phyloP scores from a whole-genome alignment of 2,797 vertebrate species.

The Sylvilagus floridanus region DNA sequence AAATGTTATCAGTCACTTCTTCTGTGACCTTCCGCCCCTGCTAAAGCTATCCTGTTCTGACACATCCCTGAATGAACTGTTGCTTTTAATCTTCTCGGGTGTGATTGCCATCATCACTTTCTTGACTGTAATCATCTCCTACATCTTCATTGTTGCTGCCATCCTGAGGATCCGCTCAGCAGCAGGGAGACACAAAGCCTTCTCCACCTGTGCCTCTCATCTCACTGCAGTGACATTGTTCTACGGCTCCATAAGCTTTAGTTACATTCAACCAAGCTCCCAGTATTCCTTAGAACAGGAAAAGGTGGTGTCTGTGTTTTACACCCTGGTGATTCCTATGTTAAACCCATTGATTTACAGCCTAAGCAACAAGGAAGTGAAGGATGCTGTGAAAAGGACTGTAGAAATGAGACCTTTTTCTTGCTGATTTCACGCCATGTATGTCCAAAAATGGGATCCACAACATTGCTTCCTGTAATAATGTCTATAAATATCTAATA shows the following conservation, averaged over 20 bases:
- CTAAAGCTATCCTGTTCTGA: conserved; percentile 75
- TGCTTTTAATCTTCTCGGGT: conserved; percentile 73
- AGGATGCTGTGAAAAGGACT: conserved; percentile 66
- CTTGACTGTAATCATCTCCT: conserved; percentile 77
- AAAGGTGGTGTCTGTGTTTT: conserved; percentile 83
- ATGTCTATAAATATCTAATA: neutral
- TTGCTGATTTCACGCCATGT: neutral
- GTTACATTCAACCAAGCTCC: conserved; percentile 80
- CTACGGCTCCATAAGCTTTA: conserved; percentile 81
- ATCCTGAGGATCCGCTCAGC: conserved; percentile 76
- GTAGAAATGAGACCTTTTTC: conserved; percentile 1
- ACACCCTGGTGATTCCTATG: conserved; percentile 80
- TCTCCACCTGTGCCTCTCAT: conserved; percentile 81
- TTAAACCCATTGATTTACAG: conserved; percentile 84
- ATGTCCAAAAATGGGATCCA: fast-evolving
- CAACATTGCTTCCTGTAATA: neutral
- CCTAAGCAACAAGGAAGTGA: conserved; percentile 82
- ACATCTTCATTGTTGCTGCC: conserved; percentile 75
- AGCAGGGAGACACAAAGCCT: conserved; percentile 76
- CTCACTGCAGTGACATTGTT: conserved; percentile 77
- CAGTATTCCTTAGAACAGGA: conserved; percentile 80
- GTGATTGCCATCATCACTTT: conserved; percentile 68
- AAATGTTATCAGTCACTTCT: conserved; percentile 79
- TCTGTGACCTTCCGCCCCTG: conserved; percentile 77
- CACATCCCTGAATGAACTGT: conserved; percentile 65